Base-by-base conservation (phyloP, 2,113 vertebrate species). In the Excalfactoria chinensis region DNA sequence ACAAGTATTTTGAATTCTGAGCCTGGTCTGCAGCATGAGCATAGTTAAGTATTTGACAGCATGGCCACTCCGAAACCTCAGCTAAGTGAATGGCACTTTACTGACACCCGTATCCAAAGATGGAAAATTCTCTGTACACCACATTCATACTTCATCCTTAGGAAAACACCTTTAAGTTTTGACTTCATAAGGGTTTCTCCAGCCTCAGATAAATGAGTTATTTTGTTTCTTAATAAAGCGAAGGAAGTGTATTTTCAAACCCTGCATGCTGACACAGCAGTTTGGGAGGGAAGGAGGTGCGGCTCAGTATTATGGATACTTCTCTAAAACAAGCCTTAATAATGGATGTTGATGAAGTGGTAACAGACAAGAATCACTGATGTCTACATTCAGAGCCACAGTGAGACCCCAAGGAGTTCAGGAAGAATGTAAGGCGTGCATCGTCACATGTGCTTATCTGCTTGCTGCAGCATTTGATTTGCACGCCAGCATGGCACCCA, bases 121-220 rank as follows among this genome's bases (percentile, higher is more conserved):
- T 8, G 22, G 49, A 82, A 90, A 92, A 76, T 26, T 59, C 70
- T 67, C 55, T 1, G 7, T 90, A 62, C 7, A 37, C 11, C 53
- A 58, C 22, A 63, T 66, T 20, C 1, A 0, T 58, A 69, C 62
- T 63, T 79, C 22, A 73, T 46, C 37, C 49, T 62, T 84, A 59
- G 32, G 32, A 84, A 91, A 90, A 84, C 2, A 25, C 3, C 53
- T 93, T 23, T 51, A 40, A 4, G 35, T 58, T 84, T 86, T 93
- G 58, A 86, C 66, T 90, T 77, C 66, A 46, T 11, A 76, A 84
- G 63, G 48, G 53, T 83, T 95, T 89, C 64, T 94, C 23, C 82
- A 88, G 62, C 53, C 53, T 81, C 67, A 41, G 76, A 74, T 88
- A 82, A 88, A 68, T 72, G n/a, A 86, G 9, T 8, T 80, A 30